Evolutionary conservation across 2,113 vertebrate genomes (phyloP).

Genomic region (Hippolais icterina): DNA sequence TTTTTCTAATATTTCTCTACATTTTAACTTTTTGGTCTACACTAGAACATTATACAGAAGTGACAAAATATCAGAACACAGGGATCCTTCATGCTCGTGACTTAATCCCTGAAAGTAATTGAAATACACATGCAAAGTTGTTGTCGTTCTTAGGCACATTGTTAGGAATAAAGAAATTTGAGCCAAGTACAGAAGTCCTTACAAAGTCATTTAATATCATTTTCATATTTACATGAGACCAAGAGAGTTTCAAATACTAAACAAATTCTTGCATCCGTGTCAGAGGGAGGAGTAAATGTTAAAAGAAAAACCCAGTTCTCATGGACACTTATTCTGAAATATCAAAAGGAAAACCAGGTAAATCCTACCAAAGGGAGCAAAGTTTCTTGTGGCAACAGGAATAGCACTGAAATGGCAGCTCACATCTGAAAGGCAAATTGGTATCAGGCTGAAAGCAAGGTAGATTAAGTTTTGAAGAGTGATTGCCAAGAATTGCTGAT

Average conservation of each 20-base stretch:
- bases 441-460: background rate
- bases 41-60: background rate
- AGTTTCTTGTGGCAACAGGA: background rate
- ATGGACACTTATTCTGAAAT: background rate
- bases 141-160: background rate
- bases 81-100: background rate
- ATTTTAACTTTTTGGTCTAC: background rate
- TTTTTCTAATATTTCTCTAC: background rate
- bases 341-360: background rate
- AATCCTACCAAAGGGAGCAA: background rate
- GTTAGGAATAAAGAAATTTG: background rate
- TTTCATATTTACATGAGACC: background rate
- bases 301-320: background rate
- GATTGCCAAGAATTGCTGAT: background rate
- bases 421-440: background rate
- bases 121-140: background rate
- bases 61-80: background rate
- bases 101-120: background rate
- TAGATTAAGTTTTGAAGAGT: background rate
- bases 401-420: background rate
- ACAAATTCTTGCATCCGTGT: background rate
- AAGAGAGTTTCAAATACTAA: background rate
- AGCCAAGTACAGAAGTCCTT: background rate
- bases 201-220: background rate
- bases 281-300: background rate